These are phyloP conservation scores for Panonychus citri DNA, from an alignment of 1,140 invertebrate species.

Conservation along the genomic window DNA sequence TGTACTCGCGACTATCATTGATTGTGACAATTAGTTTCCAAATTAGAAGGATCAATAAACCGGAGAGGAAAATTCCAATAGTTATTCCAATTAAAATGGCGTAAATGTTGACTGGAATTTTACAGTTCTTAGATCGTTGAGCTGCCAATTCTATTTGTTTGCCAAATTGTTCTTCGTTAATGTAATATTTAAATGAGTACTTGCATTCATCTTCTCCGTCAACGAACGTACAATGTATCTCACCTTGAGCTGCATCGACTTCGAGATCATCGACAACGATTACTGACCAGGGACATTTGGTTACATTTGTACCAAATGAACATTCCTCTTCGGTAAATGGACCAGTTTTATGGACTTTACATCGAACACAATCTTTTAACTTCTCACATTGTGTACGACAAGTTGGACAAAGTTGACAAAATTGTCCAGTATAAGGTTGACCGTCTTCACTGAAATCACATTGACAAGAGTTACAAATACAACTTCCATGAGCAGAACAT, in stretches of 20 bases:
- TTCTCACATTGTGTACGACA: constrained; percentile 68
- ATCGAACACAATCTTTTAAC: constrained; percentile 79
- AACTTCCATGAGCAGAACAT: constrained; percentile 32
- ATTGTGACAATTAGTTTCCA: constrained; percentile 1
- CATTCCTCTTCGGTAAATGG: constrained; percentile 36
- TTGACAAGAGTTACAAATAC: constrained; percentile 41
- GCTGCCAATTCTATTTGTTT: neutral
- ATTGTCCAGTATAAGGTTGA: neutral
- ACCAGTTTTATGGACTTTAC: constrained; percentile 54
- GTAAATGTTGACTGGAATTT: constrained; percentile 22
- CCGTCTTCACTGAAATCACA: neutral
- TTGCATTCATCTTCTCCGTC: constrained; percentile 17
- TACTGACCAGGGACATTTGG: constrained; percentile 20
- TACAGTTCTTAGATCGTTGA: constrained; percentile 19
- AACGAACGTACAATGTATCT: constrained; percentile 15
- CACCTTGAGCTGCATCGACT: constrained; percentile 8
- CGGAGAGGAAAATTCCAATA: constrained; percentile 59
- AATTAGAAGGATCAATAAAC: constrained; percentile 34
- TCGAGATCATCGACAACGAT: constrained; percentile 22
- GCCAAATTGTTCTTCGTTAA: neutral
- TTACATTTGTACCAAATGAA: constrained; percentile 1
- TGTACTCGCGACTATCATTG: constrained; percentile 53
- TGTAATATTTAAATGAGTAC: constrained; percentile 16
- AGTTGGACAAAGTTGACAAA: constrained; percentile 77
- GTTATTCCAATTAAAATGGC: constrained; percentile 82